phyloP scores from a whole-genome alignment of 2,888 invertebrate genomes.

The Oscheius sp. region DNA sequence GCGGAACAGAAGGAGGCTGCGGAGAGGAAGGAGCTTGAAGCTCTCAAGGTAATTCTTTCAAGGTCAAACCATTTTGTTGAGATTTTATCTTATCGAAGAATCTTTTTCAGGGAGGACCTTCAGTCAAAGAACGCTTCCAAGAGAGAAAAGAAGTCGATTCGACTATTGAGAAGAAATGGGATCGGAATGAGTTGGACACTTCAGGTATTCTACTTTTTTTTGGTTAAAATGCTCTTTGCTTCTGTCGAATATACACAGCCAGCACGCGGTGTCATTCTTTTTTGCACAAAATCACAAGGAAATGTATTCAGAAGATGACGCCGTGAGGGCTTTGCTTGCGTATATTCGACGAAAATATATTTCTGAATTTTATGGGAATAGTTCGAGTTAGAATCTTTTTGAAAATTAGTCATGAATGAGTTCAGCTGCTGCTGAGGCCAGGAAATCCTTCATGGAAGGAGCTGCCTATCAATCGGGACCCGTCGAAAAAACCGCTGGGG shows the following conservation, averaged over 20 bases:
- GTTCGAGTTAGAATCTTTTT: conserved; percentile 10
- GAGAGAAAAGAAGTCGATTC: conserved; percentile 53
- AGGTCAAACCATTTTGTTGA: background rate
- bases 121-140: conserved; percentile 67
- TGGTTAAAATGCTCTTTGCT: background rate
- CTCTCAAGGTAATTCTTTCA: conserved; percentile 55
- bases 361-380: conserved; percentile 24
- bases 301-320: conserved; percentile 33
- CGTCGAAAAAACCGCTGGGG: conserved; percentile 59
- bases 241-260: conserved; percentile 11
- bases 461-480: conserved; percentile 61
- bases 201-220: conserved; percentile 43
- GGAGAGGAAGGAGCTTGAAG: conserved; percentile 65
- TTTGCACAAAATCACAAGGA: background rate
- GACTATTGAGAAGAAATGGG: conserved; percentile 54
- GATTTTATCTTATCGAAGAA: background rate
- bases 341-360: conserved; percentile 45
- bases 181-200: conserved; percentile 64
- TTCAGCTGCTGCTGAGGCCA: conserved; percentile 67
- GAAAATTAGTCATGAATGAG: background rate
- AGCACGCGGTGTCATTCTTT: background rate
- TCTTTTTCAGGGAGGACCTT: conserved; percentile 49
- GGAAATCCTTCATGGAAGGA: conserved; percentile 67
- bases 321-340: conserved; percentile 44
- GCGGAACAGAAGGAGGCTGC: conserved; percentile 62